These are phyloP conservation scores for Molanna angustata DNA, from an alignment of 2,888 invertebrate species.

Conservation along the genomic window DNA sequence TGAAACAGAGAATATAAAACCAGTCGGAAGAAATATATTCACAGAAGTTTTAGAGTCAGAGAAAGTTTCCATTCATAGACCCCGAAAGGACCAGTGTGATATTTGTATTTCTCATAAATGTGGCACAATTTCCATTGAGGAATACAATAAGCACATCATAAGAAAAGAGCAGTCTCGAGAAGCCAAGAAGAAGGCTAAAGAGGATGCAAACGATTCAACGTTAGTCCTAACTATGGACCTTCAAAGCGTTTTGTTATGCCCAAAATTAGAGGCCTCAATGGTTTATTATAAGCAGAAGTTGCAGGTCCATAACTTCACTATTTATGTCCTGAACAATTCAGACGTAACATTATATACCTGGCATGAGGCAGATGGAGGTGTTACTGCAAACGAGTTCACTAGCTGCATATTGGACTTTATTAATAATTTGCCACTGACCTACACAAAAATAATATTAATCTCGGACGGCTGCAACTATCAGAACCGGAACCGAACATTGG, in stretches of 20 bases:
- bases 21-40: too few species aligned
- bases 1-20: too few species aligned
- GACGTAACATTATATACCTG: not conserved
- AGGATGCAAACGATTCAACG: too few species aligned
- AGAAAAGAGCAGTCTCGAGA: too few species aligned
- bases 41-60: too few species aligned
- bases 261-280: not conserved
- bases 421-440: not conserved
- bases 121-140: too few species aligned
- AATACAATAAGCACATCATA: too few species aligned
- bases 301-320: not conserved
- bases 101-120: too few species aligned
- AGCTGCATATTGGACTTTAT: not conserved
- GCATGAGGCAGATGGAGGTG: not conserved
- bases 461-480: constrained; percentile 8
- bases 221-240: too few species aligned
- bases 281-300: not conserved
- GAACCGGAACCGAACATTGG: not conserved
- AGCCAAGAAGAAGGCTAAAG: too few species aligned
- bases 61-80: too few species aligned
- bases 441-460: not conserved
- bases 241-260: not conserved
- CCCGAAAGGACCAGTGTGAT: too few species aligned
- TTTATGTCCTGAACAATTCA: not conserved
- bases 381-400: constrained; percentile 1